These are phyloP conservation scores for Oreamnos americanus DNA, from an alignment of 2,113 vertebrate species.

Conservation along the genomic window DNA sequence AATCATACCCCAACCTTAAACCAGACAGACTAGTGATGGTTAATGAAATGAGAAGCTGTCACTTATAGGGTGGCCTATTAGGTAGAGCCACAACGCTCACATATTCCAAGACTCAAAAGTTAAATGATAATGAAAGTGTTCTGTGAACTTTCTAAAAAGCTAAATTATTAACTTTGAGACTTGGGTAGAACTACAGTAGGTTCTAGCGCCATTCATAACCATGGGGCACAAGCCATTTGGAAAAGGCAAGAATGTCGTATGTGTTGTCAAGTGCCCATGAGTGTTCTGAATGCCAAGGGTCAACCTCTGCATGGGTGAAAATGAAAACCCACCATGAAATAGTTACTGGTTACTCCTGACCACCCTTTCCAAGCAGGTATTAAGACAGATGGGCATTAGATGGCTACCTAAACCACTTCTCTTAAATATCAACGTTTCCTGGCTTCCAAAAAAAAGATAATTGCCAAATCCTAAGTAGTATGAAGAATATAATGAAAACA, in stretches of 20 bases:
- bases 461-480: background rate
- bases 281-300: constrained; percentile 48
- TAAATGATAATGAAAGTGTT: constrained; percentile 39
- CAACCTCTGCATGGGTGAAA: background rate
- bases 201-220: background rate
- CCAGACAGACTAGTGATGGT: background rate
- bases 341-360: background rate
- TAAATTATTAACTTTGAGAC: constrained; percentile 34
- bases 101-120: background rate
- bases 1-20: background rate
- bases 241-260: background rate
- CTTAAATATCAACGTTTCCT: background rate
- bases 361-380: background rate
- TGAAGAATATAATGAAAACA: background rate
- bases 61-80: background rate
- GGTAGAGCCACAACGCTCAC: background rate
- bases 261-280: background rate
- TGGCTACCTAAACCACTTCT: background rate
- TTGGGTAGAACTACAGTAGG: background rate
- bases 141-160: constrained; percentile 37
- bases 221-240: background rate
- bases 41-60: background rate
- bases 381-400: background rate
- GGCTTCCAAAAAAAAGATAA: background rate
- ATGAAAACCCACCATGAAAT: background rate